Evolutionary conservation across 1,140 invertebrate genomes (phyloP).

Genomic region (Nasonia longicornis): DNA sequence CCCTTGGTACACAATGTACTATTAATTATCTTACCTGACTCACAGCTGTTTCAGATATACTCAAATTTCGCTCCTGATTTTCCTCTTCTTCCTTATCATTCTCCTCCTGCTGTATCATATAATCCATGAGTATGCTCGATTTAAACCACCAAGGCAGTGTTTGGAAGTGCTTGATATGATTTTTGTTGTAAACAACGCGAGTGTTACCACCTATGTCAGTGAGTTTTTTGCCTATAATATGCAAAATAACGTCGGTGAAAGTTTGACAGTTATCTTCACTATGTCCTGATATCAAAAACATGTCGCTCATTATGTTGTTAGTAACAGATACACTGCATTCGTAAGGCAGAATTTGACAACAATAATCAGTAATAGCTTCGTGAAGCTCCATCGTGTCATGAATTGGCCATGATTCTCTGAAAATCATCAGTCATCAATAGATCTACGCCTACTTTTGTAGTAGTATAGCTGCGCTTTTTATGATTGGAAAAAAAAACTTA

Average conservation of each 20-base stretch:
- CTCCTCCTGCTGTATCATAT: slow-evolving; percentile 35
- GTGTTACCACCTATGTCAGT: slow-evolving; percentile 51
- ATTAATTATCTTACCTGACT: slow-evolving; percentile 46
- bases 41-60: slow-evolving; percentile 30
- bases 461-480: background rate
- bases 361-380: slow-evolving; percentile 54
- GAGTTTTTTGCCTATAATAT: slow-evolving; percentile 60
- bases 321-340: slow-evolving; percentile 51
- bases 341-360: slow-evolving; percentile 53
- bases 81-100: slow-evolving; percentile 22
- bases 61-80: background rate
- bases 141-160: slow-evolving; percentile 66
- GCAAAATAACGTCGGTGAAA: slow-evolving; percentile 59
- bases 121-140: slow-evolving; percentile 55
- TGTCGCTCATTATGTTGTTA: slow-evolving; percentile 56
- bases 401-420: slow-evolving; percentile 59
- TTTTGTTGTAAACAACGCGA: slow-evolving; percentile 63
- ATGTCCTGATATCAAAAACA: slow-evolving; percentile 56
- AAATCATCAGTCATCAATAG: background rate
- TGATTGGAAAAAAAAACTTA: slow-evolving; percentile 48
- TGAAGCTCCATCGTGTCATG: slow-evolving; percentile 52
- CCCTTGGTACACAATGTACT: too few relatives aligned
- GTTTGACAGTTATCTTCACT: slow-evolving; percentile 50
- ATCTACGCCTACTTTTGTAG: too few relatives aligned
- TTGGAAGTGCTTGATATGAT: slow-evolving; percentile 61